phyloP scores from a whole-genome alignment of 2,113 vertebrate genomes.

The Halichoerus grypus region DNA sequence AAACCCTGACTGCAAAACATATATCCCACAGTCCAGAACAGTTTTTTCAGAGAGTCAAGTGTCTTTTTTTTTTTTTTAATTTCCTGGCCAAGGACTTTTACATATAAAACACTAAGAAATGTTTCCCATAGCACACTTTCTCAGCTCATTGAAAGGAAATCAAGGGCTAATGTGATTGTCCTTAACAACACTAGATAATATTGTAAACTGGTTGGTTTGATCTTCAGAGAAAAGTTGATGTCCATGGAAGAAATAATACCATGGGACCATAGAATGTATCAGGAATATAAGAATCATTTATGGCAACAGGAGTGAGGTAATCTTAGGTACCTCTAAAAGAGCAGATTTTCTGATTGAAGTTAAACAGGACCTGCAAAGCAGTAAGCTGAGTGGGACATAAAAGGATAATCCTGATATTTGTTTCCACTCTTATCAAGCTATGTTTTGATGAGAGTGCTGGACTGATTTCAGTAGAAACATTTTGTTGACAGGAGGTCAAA shows the following conservation, averaged over 20 bases:
- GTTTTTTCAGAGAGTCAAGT: background rate
- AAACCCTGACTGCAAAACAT: background rate
- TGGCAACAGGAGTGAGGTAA: background rate
- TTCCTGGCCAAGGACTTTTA: background rate
- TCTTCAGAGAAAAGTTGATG: background rate
- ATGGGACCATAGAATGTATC: background rate
- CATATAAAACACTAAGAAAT: background rate
- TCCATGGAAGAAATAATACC: background rate
- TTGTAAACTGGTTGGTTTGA: background rate
- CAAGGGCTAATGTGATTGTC: background rate
- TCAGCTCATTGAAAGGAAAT: background rate
- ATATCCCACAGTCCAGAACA: background rate
- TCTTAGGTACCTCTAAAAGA: background rate
- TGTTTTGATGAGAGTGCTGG: background rate
- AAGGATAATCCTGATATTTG: rapidly evolving
- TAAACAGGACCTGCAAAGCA: background rate
- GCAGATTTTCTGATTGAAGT: background rate
- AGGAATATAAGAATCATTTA: background rate
- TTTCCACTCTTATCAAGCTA: background rate
- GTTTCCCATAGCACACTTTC: background rate
- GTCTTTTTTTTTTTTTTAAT: background rate
- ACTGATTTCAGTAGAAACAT: background rate
- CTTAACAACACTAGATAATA: background rate
- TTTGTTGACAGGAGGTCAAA: background rate
- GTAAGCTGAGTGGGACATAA: background rate